Conservation (phyloP, 1,140 invertebrate genomes). For the Eupeodes corollae region DNA sequence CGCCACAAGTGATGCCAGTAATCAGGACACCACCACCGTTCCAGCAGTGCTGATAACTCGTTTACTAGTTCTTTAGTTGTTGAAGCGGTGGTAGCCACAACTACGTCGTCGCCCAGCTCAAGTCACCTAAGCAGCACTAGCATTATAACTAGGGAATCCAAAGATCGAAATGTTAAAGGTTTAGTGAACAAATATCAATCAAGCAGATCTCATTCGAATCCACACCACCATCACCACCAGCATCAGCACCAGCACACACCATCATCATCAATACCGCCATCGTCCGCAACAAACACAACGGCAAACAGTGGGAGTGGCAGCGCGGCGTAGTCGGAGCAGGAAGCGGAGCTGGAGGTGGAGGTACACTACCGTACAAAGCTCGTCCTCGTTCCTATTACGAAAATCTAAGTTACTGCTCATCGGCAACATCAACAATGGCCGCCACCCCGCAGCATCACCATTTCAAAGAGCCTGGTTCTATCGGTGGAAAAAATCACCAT, state of each 20-base stretch:
- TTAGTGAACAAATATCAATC: constrained; percentile 61
- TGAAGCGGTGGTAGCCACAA: constrained; percentile 9
- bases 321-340: too few relatives aligned
- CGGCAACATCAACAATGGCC: constrained; percentile 9
- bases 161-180: constrained; percentile 59
- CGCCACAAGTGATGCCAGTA: too few relatives aligned
- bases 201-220: constrained; percentile 23
- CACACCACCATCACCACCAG: constrained; percentile 6
- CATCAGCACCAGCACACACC: constrained; percentile 4
- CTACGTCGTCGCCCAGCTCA: constrained; percentile 29
- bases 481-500: constrained; percentile 48
- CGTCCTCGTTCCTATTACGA: constrained; percentile 41
- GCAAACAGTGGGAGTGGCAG: too few relatives aligned
- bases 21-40: neutral
- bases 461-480: too few relatives aligned
- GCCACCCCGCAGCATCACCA: constrained; percentile 8
- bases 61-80: neutral
- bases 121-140: constrained; percentile 17
- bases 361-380: constrained; percentile 34
- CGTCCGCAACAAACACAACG: neutral
- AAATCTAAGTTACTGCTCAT: constrained; percentile 31
- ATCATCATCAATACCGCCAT: neutral
- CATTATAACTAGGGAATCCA: constrained; percentile 24
- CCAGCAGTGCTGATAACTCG: neutral
- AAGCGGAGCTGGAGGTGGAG: constrained; percentile 9